Conservation (phyloP, 2,888 invertebrate genomes). For the Chirona hameri region DNA sequence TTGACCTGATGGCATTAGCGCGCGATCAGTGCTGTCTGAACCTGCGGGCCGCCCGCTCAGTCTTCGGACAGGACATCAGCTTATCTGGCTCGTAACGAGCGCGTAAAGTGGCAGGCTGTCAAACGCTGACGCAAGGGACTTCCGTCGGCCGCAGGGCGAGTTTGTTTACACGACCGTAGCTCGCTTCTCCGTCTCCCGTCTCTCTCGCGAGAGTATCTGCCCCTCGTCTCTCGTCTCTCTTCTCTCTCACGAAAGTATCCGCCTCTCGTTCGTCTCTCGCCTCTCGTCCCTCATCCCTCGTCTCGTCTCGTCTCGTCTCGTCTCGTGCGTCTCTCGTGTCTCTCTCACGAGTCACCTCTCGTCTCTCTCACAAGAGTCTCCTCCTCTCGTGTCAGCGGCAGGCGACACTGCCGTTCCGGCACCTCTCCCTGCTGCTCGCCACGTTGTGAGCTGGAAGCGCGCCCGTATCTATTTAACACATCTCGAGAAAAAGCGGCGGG, state of each 20-base stretch:
- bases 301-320: too few species aligned
- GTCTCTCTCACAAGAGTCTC: too few species aligned
- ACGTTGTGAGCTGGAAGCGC: neutral
- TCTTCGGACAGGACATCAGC: neutral
- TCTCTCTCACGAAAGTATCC: too few species aligned
- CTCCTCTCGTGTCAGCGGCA: too few species aligned
- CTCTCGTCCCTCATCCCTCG: too few species aligned
- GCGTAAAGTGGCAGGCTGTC: neutral
- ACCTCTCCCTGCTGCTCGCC: neutral
- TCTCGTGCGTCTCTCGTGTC: too few species aligned
- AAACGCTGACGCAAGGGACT: neutral
- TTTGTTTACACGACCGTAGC: neutral
- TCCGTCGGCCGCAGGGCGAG: neutral
- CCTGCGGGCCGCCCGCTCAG: too few species aligned
- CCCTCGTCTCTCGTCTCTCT: too few species aligned
- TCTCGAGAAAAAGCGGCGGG: neutral
- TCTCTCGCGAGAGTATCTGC: too few species aligned
- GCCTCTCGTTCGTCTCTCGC: too few species aligned
- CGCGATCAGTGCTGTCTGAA: neutral
- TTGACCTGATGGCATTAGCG: neutral
- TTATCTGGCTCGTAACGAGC: neutral
- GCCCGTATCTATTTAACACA: neutral
- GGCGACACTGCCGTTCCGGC: too few species aligned
- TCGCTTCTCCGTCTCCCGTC: neutral
- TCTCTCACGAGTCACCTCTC: too few species aligned